Base-by-base conservation (phyloP, 2,888 invertebrate species). In the Sycophila texana region DNA sequence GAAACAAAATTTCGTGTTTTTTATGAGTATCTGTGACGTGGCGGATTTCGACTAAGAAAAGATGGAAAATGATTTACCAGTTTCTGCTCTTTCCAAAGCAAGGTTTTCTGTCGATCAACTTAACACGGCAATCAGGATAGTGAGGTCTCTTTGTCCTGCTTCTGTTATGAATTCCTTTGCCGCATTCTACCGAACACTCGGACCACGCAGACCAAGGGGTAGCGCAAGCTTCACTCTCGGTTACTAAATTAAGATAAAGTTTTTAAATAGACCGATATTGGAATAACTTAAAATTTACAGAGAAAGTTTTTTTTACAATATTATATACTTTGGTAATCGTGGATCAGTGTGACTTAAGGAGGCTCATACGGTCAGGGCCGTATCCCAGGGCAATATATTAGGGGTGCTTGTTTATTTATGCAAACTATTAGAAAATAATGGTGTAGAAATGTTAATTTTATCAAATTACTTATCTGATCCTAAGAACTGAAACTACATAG, bases 121-220 rank as follows among this genome's bases (percentile, higher is more conserved):
- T 12, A 0, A 51, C 14, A 0, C 49, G 5, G 7, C 80, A 81
- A n/a, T 20, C 49, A 13, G 57, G 20, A 1, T 30, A 16, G 1
- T 57, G 26, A n/a, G 39, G 63, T 0, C 13, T 3, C 14, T 60
- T 22, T 14, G 13, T 60, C 39, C 81, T 18, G 12, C 0, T 60
- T 22, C 78, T 63, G 14, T 63, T 74, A 2, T 30, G 4, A 13
- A 78, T 26, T 2, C 81, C 81, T 4, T 2, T 57, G 0, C 78
- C 75, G 14, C 81, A 81, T 0, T 58, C 18, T 1, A 51, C 71
- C 2, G 78, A 75, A 53, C 81, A 81, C 0, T 60, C 51, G 3
- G 51, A 20, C 78, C 78, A 81, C 0, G 22, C 0, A 3, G 78
- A 72, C 81, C 81, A 81, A 1, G 14, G 7, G 16, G 26, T 49